Percentiles rank a stretch among this genome's conserved stretches.
These are phyloP conservation scores for Argyresthia goedartella DNA, from an alignment of 2,888 invertebrate genomes.

Conservation along the genomic window DNA sequence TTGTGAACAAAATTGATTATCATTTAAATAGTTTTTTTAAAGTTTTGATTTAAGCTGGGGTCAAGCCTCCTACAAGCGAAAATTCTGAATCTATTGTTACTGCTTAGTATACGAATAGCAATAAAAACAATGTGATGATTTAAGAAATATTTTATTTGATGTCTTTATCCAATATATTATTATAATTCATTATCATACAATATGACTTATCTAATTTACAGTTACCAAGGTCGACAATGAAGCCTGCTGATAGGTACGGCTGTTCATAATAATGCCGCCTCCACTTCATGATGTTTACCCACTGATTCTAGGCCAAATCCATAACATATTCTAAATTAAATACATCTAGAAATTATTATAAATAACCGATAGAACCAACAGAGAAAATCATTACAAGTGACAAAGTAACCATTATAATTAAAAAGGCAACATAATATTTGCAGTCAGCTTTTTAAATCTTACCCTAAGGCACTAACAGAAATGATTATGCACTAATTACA, in stretches of 20 bases:
- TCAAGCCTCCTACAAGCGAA: too few species aligned
- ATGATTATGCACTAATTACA: constrained; percentile 52
- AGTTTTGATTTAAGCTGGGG: too few species aligned
- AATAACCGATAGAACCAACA: too few species aligned
- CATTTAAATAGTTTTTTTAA: too few species aligned
- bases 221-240: constrained; percentile 26
- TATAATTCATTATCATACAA: constrained; percentile 47
- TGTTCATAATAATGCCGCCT: constrained; percentile 14
- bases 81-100: too few species aligned
- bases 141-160: constrained; percentile 56
- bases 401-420: constrained; percentile 24
- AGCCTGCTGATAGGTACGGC: constrained; percentile 17
- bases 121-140: constrained; percentile 15
- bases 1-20: too few species aligned
- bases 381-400: neutral
- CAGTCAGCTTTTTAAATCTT: constrained; percentile 46
- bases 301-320: too few species aligned
- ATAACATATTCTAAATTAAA: too few species aligned
- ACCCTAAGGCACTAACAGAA: constrained; percentile 65
- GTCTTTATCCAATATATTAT: constrained; percentile 58
- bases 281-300: constrained; percentile 48
- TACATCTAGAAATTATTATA: too few species aligned
- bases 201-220: constrained; percentile 55
- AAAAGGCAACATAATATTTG: neutral
- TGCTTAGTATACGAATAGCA: neutral